Evolutionary conservation across 2,797 vertebrate species (phyloP).

Genomic region (Cottoperca gobio): DNA sequence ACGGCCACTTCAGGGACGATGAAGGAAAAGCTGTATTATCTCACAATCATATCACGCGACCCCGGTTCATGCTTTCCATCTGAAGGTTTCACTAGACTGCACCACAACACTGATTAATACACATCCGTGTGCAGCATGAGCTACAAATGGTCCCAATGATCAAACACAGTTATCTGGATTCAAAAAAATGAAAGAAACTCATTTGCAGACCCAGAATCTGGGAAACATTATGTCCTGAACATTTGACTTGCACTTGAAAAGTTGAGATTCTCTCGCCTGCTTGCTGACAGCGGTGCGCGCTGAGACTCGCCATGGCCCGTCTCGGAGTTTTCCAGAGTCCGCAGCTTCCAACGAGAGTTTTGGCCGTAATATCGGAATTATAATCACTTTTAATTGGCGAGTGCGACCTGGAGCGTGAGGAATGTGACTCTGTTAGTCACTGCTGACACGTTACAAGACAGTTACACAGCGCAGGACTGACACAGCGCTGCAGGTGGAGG

Average conservation of each 20-base stretch:
- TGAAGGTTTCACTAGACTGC: not conserved
- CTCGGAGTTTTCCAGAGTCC: constrained; percentile 29
- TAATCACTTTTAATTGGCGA: constrained; percentile 56
- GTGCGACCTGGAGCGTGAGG: constrained; percentile 42
- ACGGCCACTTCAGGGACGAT: no score
- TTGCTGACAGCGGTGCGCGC: constrained; percentile 38
- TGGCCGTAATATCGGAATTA: constrained; percentile 39
- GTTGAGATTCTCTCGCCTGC: constrained; percentile 39
- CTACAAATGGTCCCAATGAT: constrained; percentile 30
- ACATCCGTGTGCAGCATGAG: constrained; percentile 12
- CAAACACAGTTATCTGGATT: constrained; percentile 44
- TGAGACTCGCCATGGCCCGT: constrained; percentile 46
- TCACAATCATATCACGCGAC: not conserved
- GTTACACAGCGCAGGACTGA: constrained; percentile 50
- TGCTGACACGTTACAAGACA: constrained; percentile 38
- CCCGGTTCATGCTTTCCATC: not conserved
- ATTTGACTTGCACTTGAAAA: constrained; percentile 44
- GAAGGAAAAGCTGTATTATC: not conserved
- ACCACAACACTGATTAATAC: constrained; percentile 10
- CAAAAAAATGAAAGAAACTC: constrained; percentile 29
- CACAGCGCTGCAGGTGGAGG: constrained; percentile 35
- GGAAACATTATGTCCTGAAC: constrained; percentile 58
- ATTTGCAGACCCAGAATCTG: constrained; percentile 59
- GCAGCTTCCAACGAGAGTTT: constrained; percentile 28
- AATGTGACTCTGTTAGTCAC: constrained; percentile 25